Conservation (phyloP, 2,797 vertebrate species). For the Podarcis siculus region DNA sequence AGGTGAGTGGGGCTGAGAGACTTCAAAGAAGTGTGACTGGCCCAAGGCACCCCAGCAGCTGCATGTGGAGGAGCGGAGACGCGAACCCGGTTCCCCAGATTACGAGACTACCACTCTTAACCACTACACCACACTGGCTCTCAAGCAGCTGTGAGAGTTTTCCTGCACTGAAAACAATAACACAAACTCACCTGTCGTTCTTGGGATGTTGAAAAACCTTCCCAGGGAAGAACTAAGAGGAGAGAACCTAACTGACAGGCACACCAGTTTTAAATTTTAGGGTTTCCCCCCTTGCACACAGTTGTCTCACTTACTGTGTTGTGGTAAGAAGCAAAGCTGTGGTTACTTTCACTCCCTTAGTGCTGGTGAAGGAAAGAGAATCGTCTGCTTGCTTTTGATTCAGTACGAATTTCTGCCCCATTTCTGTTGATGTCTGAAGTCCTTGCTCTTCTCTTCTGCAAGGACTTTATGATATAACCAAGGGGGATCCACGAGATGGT, state of each 20-base stretch:
- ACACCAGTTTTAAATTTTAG: neutral
- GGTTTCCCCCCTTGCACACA: too few species aligned
- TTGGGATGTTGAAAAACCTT: neutral
- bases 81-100: too few species aligned
- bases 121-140: too few species aligned
- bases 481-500: too few species aligned
- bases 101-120: too few species aligned
- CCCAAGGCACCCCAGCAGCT: too few species aligned
- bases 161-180: slow-evolving; percentile 27
- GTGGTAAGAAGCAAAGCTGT: neutral
- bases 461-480: too few species aligned
- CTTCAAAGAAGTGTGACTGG: too few species aligned
- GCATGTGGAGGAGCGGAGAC: too few species aligned
- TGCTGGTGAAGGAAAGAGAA: neutral
- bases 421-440: neutral
- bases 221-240: neutral
- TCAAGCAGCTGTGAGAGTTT: slow-evolving; percentile 16
- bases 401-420: too few species aligned
- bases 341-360: neutral
- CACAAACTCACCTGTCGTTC: neutral
- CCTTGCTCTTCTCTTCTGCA: neutral
- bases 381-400: neutral
- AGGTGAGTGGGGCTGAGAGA: too few species aligned
- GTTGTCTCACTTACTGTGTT: neutral
- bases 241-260: neutral